These are phyloP conservation scores for Sesia apiformis DNA, from an alignment of 2,888 invertebrate genomes.

Conservation along the genomic window DNA sequence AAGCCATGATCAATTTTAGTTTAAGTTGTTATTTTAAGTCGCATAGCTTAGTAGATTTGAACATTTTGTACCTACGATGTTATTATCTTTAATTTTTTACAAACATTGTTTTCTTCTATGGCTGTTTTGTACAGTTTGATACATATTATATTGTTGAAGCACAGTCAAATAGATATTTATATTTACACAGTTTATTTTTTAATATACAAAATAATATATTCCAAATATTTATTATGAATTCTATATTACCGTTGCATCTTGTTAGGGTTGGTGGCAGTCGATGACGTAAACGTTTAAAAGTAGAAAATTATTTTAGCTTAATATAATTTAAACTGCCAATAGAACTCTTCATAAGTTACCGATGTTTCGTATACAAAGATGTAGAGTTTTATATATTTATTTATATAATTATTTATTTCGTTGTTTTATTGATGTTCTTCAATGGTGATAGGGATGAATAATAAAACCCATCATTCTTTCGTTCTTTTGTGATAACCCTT, in stretches of 20 bases:
- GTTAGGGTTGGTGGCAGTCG: constrained; percentile 49
- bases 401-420: constrained; percentile 33
- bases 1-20: constrained; percentile 63
- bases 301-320: constrained; percentile 40
- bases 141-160: constrained; percentile 58
- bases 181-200: constrained; percentile 47
- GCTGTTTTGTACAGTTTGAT: constrained; percentile 62
- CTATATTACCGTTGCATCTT: constrained; percentile 47
- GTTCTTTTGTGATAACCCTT: constrained; percentile 64
- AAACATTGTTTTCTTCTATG: constrained; percentile 35
- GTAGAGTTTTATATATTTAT: constrained; percentile 37
- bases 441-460: constrained; percentile 23
- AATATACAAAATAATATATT: constrained; percentile 49
- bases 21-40: constrained; percentile 60
- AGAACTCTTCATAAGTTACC: constrained; percentile 60
- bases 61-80: constrained; percentile 63
- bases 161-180: constrained; percentile 46
- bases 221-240: constrained; percentile 49
- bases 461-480: constrained; percentile 30
- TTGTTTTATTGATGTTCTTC: constrained; percentile 20
- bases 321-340: constrained; percentile 53
- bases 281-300: constrained; percentile 35
- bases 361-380: constrained; percentile 59
- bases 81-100: constrained; percentile 42
- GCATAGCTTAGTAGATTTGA: constrained; percentile 46